phyloP scores from a whole-genome alignment of 2,797 vertebrate species.

The Knipowitschia caucasica region DNA sequence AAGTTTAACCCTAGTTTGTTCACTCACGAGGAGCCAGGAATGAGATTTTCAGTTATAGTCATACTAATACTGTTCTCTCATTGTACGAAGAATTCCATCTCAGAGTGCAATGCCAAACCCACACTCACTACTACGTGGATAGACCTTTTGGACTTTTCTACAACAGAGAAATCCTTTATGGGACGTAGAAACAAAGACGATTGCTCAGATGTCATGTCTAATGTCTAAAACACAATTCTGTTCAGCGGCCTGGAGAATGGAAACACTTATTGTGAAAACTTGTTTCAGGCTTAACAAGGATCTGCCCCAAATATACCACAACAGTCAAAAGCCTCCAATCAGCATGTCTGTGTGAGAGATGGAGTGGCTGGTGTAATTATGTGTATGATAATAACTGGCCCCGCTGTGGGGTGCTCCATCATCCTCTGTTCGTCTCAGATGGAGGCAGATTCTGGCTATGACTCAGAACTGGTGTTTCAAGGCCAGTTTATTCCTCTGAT shows the following conservation, averaged over 20 bases:
- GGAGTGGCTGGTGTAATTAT: conserved; percentile 59
- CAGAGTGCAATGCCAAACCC: too few species aligned
- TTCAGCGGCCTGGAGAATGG: neutral
- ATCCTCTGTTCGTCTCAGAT: conserved; percentile 35
- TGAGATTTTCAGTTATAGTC: neutral
- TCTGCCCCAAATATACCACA: conserved; percentile 21
- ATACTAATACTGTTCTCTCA: too few species aligned
- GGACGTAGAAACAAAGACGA: too few species aligned
- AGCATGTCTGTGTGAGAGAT: conserved; percentile 43
- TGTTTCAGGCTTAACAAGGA: conserved; percentile 7
- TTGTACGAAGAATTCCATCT: too few species aligned
- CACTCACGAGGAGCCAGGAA: neutral
- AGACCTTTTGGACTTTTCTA: too few species aligned
- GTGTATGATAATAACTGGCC: conserved; percentile 51
- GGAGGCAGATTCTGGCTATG: conserved; percentile 48
- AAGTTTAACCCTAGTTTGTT: conserved; percentile 4
- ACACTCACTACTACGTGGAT: too few species aligned
- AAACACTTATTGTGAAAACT: conserved; percentile 9
- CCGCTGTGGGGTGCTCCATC: conserved; percentile 48
- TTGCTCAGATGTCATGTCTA: neutral
- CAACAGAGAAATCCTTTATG: too few species aligned
- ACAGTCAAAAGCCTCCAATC: conserved; percentile 40
- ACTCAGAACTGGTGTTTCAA: conserved; percentile 64
- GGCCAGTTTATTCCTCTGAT: conserved; percentile 47
- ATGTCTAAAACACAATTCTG: neutral